These are phyloP conservation scores for Chloroceryle inda DNA, from an alignment of 2,797 vertebrate genomes.

Conservation along the genomic window DNA sequence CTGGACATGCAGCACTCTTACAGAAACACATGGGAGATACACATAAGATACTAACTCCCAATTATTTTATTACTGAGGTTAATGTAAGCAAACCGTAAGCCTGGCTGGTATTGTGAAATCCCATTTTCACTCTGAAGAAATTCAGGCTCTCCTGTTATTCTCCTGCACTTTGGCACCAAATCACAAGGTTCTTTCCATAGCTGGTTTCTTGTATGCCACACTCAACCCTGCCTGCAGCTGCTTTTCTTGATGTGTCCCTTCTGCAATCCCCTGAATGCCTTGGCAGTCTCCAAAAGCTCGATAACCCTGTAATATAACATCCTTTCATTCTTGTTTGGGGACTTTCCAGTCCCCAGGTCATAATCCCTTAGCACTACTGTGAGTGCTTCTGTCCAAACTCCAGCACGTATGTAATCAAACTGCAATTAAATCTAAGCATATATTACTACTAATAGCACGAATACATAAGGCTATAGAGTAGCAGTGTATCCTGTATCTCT, in stretches of 20 bases:
- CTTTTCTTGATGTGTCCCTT: neutral
- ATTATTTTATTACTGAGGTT: neutral
- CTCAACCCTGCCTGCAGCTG: neutral
- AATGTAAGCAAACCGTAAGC: neutral
- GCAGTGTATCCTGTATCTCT: neutral
- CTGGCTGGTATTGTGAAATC: neutral
- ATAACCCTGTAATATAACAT: neutral
- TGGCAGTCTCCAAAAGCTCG: neutral
- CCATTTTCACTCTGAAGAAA: neutral
- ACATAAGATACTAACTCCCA: neutral
- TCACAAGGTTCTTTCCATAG: neutral
- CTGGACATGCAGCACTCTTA: neutral
- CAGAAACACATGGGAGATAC: neutral
- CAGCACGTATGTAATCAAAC: neutral
- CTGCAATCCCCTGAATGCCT: neutral
- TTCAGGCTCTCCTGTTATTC: neutral
- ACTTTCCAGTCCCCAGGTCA: neutral
- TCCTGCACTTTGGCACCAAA: neutral
- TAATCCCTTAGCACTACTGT: neutral
- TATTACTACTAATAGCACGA: neutral
- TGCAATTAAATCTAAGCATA: neutral
- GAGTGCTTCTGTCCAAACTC: neutral
- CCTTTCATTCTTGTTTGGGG: neutral
- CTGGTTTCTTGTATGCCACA: neutral
- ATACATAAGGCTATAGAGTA: neutral